Evolutionary conservation across 2,888 invertebrate genomes (phyloP).

Genomic region (Erebia aethiops): DNA sequence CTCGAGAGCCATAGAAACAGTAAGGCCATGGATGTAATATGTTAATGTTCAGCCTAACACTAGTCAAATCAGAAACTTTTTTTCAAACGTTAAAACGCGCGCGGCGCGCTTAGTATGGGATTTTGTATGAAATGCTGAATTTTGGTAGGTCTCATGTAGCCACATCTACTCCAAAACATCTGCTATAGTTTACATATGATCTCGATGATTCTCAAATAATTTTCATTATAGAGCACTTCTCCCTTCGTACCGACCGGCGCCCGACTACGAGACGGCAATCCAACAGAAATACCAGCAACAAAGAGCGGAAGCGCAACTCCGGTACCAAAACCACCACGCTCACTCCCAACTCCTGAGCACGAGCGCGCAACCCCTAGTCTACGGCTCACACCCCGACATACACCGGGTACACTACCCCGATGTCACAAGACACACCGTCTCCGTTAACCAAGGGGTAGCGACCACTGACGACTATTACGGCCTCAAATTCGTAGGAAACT

Average conservation of each 20-base stretch:
- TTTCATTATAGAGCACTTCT: conserved; percentile 85
- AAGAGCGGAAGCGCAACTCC: conserved; percentile 64
- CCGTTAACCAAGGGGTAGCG: conserved; percentile 55
- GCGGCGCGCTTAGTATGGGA: too few relatives aligned
- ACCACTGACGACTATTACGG: conserved; percentile 68
- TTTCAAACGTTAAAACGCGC: too few relatives aligned
- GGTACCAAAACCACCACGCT: conserved; percentile 67
- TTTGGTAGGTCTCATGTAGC: too few relatives aligned
- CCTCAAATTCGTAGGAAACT: conserved; percentile 63
- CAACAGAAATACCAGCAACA: conserved; percentile 90
- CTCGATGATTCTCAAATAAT: not conserved
- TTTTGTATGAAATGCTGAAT: too few relatives aligned
- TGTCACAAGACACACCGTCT: conserved; percentile 81
- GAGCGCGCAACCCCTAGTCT: conserved; percentile 70
- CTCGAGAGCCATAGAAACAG: too few relatives aligned
- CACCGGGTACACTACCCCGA: conserved; percentile 87
- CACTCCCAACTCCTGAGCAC: conserved; percentile 53
- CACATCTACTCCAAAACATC: too few relatives aligned
- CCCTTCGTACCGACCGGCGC: conserved; percentile 94
- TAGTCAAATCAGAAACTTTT: too few relatives aligned
- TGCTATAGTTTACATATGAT: not conserved
- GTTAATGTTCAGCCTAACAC: too few relatives aligned
- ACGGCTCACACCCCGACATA: conserved; percentile 90
- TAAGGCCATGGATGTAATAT: too few relatives aligned
- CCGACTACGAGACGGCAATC: conserved; percentile 97